A percentile compares a stretch with the other conserved stretches of the same genome.
These are phyloP conservation scores for Dicycla oo DNA, from an alignment of 2,888 invertebrate genomes.

Conservation along the genomic window DNA sequence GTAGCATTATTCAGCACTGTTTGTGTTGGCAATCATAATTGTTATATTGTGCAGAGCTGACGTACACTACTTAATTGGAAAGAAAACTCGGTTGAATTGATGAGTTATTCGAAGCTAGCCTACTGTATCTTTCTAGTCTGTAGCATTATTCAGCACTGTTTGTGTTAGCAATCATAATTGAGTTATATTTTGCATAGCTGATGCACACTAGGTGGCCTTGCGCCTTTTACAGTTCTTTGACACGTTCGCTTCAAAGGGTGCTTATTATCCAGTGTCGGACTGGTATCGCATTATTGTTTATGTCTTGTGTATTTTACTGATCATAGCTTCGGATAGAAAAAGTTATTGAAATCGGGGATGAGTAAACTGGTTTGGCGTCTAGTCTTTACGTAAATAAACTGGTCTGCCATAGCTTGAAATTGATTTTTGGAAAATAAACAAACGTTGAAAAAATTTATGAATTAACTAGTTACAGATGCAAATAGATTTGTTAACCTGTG, in stretches of 20 bases:
- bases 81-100: not conserved
- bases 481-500: not conserved
- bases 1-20: slow-evolving; percentile 1
- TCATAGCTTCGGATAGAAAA: slow-evolving; percentile 3
- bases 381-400: not conserved
- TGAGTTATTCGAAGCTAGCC: not conserved
- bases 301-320: slow-evolving; percentile 23
- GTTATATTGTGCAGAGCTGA: slow-evolving; percentile 48
- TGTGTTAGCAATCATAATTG: slow-evolving; percentile 56
- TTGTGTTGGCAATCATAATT: slow-evolving; percentile 56
- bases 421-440: no score
- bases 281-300: slow-evolving; percentile 16
- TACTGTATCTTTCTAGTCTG: slow-evolving; percentile 6
- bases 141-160: slow-evolving; percentile 39
- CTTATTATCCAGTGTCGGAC: slow-evolving; percentile 22
- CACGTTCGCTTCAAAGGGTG: slow-evolving; percentile 41
- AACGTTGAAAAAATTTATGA: not conserved
- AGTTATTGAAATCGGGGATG: not conserved
- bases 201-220: slow-evolving; percentile 53
- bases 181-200: slow-evolving; percentile 59
- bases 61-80: slow-evolving; percentile 5
- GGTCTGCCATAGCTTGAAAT: not conserved
- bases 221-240: slow-evolving; percentile 61
- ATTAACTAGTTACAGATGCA: not conserved
- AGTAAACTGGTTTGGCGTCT: slow-evolving; percentile 16